Conservation (phyloP, 2,113 vertebrate genomes). For the Mirza zaza region DNA sequence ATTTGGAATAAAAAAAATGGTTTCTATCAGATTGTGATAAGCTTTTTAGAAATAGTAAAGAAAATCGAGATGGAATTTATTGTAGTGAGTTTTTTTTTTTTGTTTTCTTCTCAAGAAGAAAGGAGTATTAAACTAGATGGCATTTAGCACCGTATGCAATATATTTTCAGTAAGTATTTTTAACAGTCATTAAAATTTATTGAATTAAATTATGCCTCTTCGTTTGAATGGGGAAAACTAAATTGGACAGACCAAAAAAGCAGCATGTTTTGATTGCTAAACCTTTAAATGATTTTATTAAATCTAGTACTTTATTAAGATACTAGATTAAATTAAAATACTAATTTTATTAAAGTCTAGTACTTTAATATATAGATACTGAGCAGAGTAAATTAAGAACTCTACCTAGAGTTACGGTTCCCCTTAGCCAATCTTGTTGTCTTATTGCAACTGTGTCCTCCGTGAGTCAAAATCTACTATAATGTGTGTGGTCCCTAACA, state of each 20-base stretch:
- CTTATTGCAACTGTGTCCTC: background rate
- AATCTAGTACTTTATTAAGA: background rate
- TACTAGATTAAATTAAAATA: too few species aligned
- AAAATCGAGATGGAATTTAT: conserved; percentile 8
- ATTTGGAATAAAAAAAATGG: conserved; percentile 7
- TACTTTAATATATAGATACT: background rate
- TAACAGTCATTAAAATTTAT: conserved; percentile 1
- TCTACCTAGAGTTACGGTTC: background rate
- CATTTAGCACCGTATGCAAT: background rate
- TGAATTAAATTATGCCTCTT: background rate
- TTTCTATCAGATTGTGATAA: conserved; percentile 16
- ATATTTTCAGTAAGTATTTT: conserved; percentile 29
- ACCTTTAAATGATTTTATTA: background rate
- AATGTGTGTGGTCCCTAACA: background rate
- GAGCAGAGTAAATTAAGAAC: background rate
- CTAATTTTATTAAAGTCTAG: background rate
- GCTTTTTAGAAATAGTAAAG: background rate
- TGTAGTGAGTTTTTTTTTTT: background rate
- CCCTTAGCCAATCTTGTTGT: background rate
- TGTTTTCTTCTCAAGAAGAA: background rate
- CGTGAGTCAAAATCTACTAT: background rate
- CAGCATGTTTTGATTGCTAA: background rate
- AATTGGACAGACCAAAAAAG: background rate
- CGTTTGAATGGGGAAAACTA: background rate
- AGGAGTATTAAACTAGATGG: background rate